A percentile compares a stretch with the other conserved stretches of the same genome.
Evolutionary conservation across 2,113 vertebrate species (phyloP).

Genomic region (Aegithalos caudatus): DNA sequence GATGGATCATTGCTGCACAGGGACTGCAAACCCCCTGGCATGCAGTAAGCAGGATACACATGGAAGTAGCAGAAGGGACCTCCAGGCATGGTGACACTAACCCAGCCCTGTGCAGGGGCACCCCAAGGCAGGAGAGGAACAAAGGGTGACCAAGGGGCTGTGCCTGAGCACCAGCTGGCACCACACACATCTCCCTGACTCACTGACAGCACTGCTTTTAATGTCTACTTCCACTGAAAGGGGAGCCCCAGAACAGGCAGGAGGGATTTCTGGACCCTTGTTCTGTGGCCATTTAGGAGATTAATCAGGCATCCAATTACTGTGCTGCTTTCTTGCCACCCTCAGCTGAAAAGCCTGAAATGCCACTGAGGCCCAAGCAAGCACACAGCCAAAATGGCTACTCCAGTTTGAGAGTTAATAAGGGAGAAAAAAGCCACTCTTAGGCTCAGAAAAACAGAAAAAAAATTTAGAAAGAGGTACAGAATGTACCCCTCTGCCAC

Average conservation of each 20-base stretch:
- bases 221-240: background rate
- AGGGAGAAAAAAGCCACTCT: background rate
- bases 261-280: background rate
- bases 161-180: background rate
- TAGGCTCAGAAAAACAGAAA: background rate
- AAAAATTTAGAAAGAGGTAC: background rate
- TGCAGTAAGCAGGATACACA: background rate
- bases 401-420: background rate
- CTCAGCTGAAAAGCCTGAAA: background rate
- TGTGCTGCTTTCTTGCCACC: background rate
- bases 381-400: background rate
- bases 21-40: background rate
- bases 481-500: background rate
- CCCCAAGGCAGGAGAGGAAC: background rate
- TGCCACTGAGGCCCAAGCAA: background rate
- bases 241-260: background rate
- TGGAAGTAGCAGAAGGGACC: background rate
- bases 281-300: background rate
- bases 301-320: background rate
- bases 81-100: fast-evolving
- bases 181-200: fast-evolving
- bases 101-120: background rate
- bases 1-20: fast-evolving
- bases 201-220: background rate
- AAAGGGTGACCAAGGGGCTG: background rate